Evolutionary conservation across 1,140 invertebrate genomes (phyloP), one percentile per base, ranked within the genome.

Genomic region (Bombus impatiens): DNA sequence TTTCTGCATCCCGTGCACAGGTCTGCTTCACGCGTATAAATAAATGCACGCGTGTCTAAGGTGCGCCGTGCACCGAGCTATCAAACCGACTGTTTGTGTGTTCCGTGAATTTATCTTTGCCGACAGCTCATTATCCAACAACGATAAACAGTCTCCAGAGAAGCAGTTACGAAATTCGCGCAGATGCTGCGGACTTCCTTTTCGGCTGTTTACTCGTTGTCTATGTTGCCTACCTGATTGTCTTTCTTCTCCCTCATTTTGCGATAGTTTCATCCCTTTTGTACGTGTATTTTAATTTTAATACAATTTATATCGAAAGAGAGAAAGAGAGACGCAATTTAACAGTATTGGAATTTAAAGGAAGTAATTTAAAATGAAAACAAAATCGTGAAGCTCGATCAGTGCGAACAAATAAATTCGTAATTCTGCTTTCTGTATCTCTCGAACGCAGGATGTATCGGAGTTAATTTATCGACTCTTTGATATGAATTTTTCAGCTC

Each of bases 61-160:
- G 79, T 84, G 74, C 78, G 86, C 72, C 75, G 42, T 85, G 78
- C 77, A 18, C 57, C 47, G 68, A 88, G 80, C 72, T 79, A 88
- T 88, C 82, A 88, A 88, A 88, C 82, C 79, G 47, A 77, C 78
- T 78, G 87, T 84, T 88, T 82, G 82, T 82, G 47, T 70, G 44
- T 88, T 82, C 88, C 80, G 82, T 44, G 85, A 86, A 91, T 91
- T 88, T 87, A 91, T 91, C 88, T 89, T 75, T 84, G 88, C 88
- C 87, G 89, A 91, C 89, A 89, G 90, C 84, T 89, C 88, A 87
- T 91, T 89, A 91, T 84, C 77, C 83, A 84, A 89, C 90, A 89
- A 86, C 87, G 87, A 89, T 87, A 84, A 79, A 78, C 71, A 80
- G 35, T 76, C 67, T 59, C 57, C 53, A 74, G 80, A 89, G 80